A percentile compares a stretch with the other conserved stretches of the same genome.
Conservation (phyloP, 2,888 invertebrate species). For the Papilio demoleus region DNA sequence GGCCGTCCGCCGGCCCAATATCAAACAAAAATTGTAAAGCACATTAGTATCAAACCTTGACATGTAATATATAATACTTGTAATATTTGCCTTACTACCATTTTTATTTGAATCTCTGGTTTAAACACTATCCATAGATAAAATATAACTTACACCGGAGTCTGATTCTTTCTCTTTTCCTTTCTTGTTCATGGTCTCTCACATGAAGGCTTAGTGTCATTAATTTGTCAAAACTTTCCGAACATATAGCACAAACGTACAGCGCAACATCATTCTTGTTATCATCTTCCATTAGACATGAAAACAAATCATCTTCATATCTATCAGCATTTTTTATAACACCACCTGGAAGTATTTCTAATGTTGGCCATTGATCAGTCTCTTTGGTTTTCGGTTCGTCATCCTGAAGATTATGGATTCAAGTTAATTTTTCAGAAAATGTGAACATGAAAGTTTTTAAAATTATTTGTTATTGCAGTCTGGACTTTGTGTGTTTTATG, state of each 20-base stretch:
- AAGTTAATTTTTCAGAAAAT: background rate
- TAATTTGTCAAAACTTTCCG: slow-evolving; percentile 66
- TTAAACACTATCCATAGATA: too few species aligned
- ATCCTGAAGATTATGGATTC: slow-evolving; percentile 46
- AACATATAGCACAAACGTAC: slow-evolving; percentile 75
- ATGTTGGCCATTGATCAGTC: slow-evolving; percentile 71
- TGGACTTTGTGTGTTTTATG: too few species aligned
- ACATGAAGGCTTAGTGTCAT: slow-evolving; percentile 72
- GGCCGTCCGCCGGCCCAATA: too few species aligned
- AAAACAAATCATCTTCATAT: slow-evolving; percentile 46
- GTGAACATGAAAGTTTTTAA: too few species aligned
- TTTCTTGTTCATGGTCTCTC: slow-evolving; percentile 66
- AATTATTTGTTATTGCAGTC: too few species aligned
- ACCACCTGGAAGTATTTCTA: slow-evolving; percentile 75
- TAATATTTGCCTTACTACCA: too few species aligned
- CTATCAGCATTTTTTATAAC: slow-evolving; percentile 69
- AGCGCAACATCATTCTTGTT: slow-evolving; percentile 53
- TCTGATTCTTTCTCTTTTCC: slow-evolving; percentile 47
- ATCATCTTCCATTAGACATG: slow-evolving; percentile 32
- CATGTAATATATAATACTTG: too few species aligned
- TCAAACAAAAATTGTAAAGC: too few species aligned
- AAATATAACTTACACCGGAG: slow-evolving; percentile 40
- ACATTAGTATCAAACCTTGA: too few species aligned
- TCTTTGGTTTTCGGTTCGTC: slow-evolving; percentile 46
- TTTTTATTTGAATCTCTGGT: too few species aligned